Base-by-base conservation (phyloP, 2,888 invertebrate species). In the Oscheius sp. region DNA sequence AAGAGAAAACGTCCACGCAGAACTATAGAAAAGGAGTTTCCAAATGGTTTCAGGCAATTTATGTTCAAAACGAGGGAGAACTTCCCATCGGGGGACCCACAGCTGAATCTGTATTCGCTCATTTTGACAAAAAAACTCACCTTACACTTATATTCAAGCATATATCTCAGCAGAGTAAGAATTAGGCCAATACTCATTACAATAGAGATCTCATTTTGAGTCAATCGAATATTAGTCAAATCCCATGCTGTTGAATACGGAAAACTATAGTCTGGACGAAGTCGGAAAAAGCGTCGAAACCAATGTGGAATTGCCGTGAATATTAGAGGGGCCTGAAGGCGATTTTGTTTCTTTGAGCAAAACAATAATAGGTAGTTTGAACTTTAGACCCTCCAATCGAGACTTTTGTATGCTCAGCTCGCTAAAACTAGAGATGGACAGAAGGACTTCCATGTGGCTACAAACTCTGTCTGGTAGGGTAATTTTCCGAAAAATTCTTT, bases 21-120 rank as follows among this genome's bases (percentile, higher is more conserved):
- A 68, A 23, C 84, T 73, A 74, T 88, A 89, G 72, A 87, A 87
- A 4, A 86, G 53, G 45, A 86, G 78, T 77, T 89, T 89, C 88
- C 88, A 88, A 12, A 84, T 82, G 58, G 87, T 86, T 80, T 88
- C 88, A 4, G 88, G 88, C 65, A 88, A 84, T 73, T 88, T 88
- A 37, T 78, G 74, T 29, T 74, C 65, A 69, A 87, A 83, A 23
- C 74, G 61, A 48, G 25, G 81, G 79, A 50, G 88, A 70, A 66
- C 74, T 70, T 66, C 82, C 70, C 57, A 57, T 37, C 37, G 48
- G 78, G 77, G 31, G 61, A 68, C 31, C 82, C 84, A 37, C 23
- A 63, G 39, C 63, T 63, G 63, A 1, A 45, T n/a, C n/a, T 45
- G 8, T 45, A 20, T 23, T 48, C 27, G 2, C 3, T 48, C 8